A percentile compares a stretch with the other conserved stretches of the same genome.
phyloP scores from a whole-genome alignment of 37 sponge, comb jelly and placozoan species.

The Spongilla lacustris region DNA sequence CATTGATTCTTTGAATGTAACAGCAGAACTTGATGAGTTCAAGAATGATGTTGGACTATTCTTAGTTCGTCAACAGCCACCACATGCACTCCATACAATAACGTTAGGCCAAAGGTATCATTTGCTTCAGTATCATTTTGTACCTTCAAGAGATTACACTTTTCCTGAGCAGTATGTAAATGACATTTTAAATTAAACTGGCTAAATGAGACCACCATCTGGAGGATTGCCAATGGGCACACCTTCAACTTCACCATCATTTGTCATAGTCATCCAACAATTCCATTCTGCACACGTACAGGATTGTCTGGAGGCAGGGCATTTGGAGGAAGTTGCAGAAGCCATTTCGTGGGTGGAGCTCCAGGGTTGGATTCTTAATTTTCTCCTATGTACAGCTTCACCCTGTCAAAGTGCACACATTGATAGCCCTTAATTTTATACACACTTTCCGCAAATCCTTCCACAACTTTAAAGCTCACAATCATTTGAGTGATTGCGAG shows the following conservation, averaged over 20 bases:
- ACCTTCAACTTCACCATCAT: no score
- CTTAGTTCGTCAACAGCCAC: not conserved
- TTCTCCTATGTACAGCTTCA: no score
- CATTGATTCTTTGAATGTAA: slow-evolving; percentile 1
- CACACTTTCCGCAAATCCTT: no score
- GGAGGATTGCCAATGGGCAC: no score
- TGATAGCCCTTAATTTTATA: no score
- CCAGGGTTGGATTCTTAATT: no score
- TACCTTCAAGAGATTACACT: not conserved
- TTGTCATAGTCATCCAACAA: not conserved
- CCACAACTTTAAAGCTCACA: no score
- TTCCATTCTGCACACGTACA: not conserved
- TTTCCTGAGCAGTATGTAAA: not conserved
- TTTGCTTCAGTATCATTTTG: not conserved
- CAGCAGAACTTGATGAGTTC: not conserved
- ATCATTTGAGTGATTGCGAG: no score
- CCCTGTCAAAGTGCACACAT: no score
- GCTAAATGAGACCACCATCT: not conserved
- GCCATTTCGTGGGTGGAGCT: no score
- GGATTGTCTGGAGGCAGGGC: no score
- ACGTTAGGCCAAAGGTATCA: not conserved
- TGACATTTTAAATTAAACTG: not conserved
- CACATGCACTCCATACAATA: not conserved
- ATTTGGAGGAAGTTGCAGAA: no score
- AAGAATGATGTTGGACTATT: not conserved